phyloP scores from a whole-genome alignment of 2,797 vertebrate species.

The Macropus fuliginosus region DNA sequence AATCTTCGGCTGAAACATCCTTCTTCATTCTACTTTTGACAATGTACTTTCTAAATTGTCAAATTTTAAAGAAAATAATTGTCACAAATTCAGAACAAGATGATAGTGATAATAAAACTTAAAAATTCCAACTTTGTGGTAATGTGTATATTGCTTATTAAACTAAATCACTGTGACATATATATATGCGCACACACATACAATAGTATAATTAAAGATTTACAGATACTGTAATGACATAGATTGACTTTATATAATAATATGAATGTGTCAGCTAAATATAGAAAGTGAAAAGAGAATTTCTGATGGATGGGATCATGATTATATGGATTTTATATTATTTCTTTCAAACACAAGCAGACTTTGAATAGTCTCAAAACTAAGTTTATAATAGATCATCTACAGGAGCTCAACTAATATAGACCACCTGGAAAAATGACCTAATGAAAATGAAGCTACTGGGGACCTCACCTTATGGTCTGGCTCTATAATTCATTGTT shows the following conservation, averaged over 20 bases:
- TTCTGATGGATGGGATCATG: background rate
- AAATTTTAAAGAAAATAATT: background rate
- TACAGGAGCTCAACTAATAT: background rate
- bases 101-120: background rate
- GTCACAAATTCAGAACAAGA: conserved; percentile 1
- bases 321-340: background rate
- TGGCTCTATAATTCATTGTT: background rate
- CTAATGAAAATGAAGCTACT: background rate
- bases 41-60: background rate
- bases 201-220: background rate
- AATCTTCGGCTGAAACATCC: background rate
- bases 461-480: background rate
- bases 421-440: background rate
- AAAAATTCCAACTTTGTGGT: background rate
- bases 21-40: background rate
- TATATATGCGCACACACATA: background rate
- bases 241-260: background rate
- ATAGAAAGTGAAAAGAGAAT: background rate
- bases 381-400: background rate
- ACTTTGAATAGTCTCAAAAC: background rate
- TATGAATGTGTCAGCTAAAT: background rate
- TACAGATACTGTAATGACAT: background rate
- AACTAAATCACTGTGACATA: background rate
- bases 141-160: background rate
- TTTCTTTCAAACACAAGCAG: background rate